Evolutionary conservation across 2,888 invertebrate species (phyloP).

Genomic region (Eupithecia inturbata): DNA sequence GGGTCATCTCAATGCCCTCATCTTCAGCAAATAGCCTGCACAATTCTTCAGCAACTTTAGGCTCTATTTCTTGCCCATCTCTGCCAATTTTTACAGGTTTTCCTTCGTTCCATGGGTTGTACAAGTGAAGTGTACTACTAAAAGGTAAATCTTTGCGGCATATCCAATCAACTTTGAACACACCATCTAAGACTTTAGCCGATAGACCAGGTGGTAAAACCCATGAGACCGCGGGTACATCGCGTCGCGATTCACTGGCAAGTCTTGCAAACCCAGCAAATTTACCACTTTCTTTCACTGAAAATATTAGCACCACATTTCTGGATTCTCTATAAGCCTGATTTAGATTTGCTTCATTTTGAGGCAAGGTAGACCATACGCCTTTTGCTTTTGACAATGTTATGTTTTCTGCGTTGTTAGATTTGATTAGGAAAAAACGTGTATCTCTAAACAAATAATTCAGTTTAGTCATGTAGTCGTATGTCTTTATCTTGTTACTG

Average conservation of each 20-base stretch:
- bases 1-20: slow-evolving; percentile 94
- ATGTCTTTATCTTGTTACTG: slow-evolving; percentile 85
- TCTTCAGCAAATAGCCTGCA: slow-evolving; percentile 97
- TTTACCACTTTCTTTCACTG: slow-evolving; percentile 98
- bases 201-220: slow-evolving; percentile 96
- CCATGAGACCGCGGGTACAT: slow-evolving; percentile 96
- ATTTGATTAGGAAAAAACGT: slow-evolving; percentile 97
- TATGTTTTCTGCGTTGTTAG: slow-evolving; percentile 98
- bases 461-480: slow-evolving; percentile 94
- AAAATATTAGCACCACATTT: slow-evolving; percentile 97
- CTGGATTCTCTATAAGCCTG: slow-evolving; percentile 96
- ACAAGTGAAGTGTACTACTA: slow-evolving; percentile 94
- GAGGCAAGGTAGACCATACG: slow-evolving; percentile 98
- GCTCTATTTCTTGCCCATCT: slow-evolving; percentile 99
- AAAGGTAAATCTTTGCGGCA: slow-evolving; percentile 97
- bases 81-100: slow-evolving; percentile 99
- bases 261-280: slow-evolving; percentile 97
- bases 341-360: slow-evolving; percentile 98
- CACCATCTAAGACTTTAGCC: slow-evolving; percentile 96
- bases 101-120: slow-evolving; percentile 99
- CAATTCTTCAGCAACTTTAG: slow-evolving; percentile 96
- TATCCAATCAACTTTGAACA: slow-evolving; percentile 98
- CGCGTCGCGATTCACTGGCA: slow-evolving; percentile 93
- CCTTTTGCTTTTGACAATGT: slow-evolving; percentile 96
- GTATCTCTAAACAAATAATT: slow-evolving; percentile 98